A percentile compares a stretch with the other conserved stretches of the same genome.
These are phyloP conservation scores for Oryzias celebensis DNA, from an alignment of 2,113 vertebrate species.

Conservation along the genomic window DNA sequence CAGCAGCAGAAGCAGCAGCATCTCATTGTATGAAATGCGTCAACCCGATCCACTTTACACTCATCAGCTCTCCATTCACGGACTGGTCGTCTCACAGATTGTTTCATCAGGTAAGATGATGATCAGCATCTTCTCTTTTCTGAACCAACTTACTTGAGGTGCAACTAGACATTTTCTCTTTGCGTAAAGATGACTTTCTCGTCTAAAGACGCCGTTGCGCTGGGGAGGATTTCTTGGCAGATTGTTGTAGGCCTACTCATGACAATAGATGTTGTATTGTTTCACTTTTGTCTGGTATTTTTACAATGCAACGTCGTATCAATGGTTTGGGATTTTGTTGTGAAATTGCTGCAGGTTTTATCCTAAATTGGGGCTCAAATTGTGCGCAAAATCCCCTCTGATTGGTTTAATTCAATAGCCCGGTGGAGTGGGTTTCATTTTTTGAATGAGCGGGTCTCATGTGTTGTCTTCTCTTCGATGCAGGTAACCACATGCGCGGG, in stretches of 20 bases:
- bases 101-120: slow-evolving; percentile 63
- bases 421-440: slow-evolving; percentile 12
- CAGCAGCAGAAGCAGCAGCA: slow-evolving; percentile 3
- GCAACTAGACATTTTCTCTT: neutral
- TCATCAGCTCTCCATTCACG: slow-evolving; percentile 46
- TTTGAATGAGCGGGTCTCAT: slow-evolving; percentile 25
- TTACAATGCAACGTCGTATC: neutral
- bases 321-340: neutral
- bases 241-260: slow-evolving; percentile 26
- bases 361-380: neutral
- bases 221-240: neutral
- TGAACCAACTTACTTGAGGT: neutral
- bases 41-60: slow-evolving; percentile 61
- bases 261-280: slow-evolving; percentile 33
- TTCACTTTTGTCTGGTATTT: neutral
- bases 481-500: slow-evolving; percentile 74
- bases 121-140: neutral
- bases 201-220: slow-evolving; percentile 10
- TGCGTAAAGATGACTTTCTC: slow-evolving; percentile 32
- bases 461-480: slow-evolving; percentile 46
- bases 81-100: slow-evolving; percentile 37
- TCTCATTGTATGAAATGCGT: slow-evolving; percentile 71
- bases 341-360: neutral
- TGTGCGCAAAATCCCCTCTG: slow-evolving; percentile 1
- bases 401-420: neutral